Base-by-base conservation (phyloP, 1,140 invertebrate genomes). In the Lineus longissimus region DNA sequence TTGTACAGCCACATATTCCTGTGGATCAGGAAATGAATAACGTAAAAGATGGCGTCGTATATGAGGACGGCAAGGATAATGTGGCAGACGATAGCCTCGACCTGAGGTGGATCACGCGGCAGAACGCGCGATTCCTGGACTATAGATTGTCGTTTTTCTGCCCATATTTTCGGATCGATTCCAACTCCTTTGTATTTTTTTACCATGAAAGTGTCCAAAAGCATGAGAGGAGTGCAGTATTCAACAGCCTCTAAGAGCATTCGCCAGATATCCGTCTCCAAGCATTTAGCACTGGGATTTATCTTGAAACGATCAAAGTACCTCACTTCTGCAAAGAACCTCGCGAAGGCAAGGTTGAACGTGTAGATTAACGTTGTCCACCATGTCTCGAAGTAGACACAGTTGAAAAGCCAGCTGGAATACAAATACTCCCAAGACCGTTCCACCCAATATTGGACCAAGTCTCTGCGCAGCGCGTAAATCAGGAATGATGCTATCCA, bases 311-410 rank as follows among this genome's bases (percentile, higher is more conserved):
- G 64, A 15, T 76, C 62, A 36, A 61, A 61, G 6, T 25, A 11
- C 23, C 40, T 4, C 25, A 57, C 22, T 22, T 23, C 55, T 57
- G 0, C 19, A 1, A 77, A 45, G 23, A 0, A 47, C 23, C 51
- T 19, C 1, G 73, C 67, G 43, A 66, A 72, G 30, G 70, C 64
- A 4, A 76, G 43, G 1, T 56, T 23, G 47, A 66, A 73, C 6
- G 73, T 70, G 57, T 74, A 76, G 1, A 69, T 19, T 13, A 71
- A 54, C 0, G 73, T 73, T 6, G 70, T 66, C 33, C 63, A 71
- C 57, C 59, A 68, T 9, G 72, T 76, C 56, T 78, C 76, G 63
- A 76, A 78, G 58, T 78, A 76, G 6, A 72, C 75, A 0, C 69
- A 73, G 58, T 71, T 71, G 45, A 71, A 76, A 22, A 71, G 9